Base-by-base conservation (phyloP, 2,797 vertebrate genomes). In the Carcharodon carcharias region DNA sequence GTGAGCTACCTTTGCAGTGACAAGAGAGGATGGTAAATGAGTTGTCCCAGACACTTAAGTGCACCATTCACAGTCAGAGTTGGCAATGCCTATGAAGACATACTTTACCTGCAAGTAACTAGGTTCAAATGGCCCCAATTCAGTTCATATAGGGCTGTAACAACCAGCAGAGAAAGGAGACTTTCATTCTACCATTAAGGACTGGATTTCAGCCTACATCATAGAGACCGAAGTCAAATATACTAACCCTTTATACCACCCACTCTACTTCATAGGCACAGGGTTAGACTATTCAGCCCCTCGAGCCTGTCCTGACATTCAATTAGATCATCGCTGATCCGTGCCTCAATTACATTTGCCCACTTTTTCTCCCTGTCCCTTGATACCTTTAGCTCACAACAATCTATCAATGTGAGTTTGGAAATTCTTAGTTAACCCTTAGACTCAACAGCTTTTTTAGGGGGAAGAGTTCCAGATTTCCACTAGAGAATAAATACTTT, bases 11-110 rank as follows among this genome's bases (percentile, higher is more conserved):
- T 93, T 93, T 31, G 23, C n/a, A 93, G n/a, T 67, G 63, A 45
- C n/a, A 40, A 93, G 91, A 93, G 91, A 65, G 18, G 23, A 9
- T 93, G 63, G n/a, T 93, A 93, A 93, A 93, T 67, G 63, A 93
- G 63, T 93, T 93, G 91, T 93, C 91, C 35, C 91, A 93, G 91
- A 45, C 63, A 67, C 23, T 67, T 50, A 23, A 40, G n/a, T 26
- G 91, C 40, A 67, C 23, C 21, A 0, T 93, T 93, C 91, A 45
- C 63, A 93, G 91, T 67, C 9, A 67, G 91, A 23, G 3, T 93
- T 93, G 91, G 91, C 91, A 45, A 18, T 67, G n/a, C 63, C 63
- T 50, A 50, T 50, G 45, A 50, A 23, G 82, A 21, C 9, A 3
- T 67, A 67, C 91, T 67, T 45, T 67, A 63, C 63, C 91, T 93